Base-by-base conservation (phyloP, 1,140 invertebrate species). In the Maconellicoccus hirsutus region DNA sequence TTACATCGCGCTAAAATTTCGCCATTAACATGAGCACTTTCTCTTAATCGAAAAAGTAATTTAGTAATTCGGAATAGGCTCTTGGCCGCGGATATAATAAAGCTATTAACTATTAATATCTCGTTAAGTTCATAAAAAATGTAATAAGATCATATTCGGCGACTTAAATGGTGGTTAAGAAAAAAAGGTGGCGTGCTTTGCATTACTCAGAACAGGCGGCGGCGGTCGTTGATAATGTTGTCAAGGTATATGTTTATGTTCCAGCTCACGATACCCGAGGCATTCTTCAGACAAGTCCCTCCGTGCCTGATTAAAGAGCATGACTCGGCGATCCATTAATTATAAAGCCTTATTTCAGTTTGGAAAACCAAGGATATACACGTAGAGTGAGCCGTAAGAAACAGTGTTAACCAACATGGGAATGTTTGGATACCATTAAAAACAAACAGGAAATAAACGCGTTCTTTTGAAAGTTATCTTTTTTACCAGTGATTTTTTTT, bases 221-320 rank as follows among this genome's bases (percentile, higher is more conserved):
- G 61, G 61, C 61, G 61, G 61, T 66, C 61, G 61, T 66, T 66
- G 61, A 66, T 66, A 66, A 66, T 66, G 61, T 66, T 66, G 61
- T 66, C 61, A 66, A 66, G 61, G 61, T 66, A 66, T 66, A 66
- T 66, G 61, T 66, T 66, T 66, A 66, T 66, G 61, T 66, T 66
- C 61, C 61, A 66, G 61, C 61, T 66, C 61, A 66, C 61, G 61
- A 66, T 66, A 66, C 61, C 61, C 61, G 61, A 66, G 61, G 61
- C 61, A 66, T 66, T 66, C 25, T 66, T 26, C 61, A 66, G 61
- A 66, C 61, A 66, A 66, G 61, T 66, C 61, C 61, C 61, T 66
- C 61, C 61, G 61, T 66, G 61, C 61, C 61, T 66, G 61, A 66
- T 66, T 66, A 66, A 66, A 66, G 61, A 66, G 61, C 61, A 66